Evolutionary conservation across 2,797 vertebrate genomes (phyloP), one percentile per base, ranked within the genome.

Genomic region (Paramormyrops hopkinsi): DNA sequence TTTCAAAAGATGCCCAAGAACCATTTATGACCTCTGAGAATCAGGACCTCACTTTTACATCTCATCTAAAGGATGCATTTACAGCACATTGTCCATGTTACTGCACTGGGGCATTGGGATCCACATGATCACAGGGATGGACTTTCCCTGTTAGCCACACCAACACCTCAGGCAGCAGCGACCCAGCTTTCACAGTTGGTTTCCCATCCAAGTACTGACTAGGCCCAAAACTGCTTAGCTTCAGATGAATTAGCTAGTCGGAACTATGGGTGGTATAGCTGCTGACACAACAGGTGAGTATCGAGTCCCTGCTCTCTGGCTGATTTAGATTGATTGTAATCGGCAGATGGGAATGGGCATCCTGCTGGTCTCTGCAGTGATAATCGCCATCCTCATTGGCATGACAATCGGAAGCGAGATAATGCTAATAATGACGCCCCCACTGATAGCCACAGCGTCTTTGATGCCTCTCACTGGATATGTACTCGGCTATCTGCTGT

Each of bases 391-490:
- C 87, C 91, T 97, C 65, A 93, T 94, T 3, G 92, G 83, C 62
- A 79, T 95, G 48, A 91, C n/a, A 0, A 51, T 96, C 86, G 96
- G 95, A 91, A 93, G 89, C 0, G 44, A 88, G 0, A 86, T 97
- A 46, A 91, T 91, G 92, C 90, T 91, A 9, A 22, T 96, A 88
- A 90, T 97, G 90, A 96, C 94, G 4, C 92, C 95, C 2, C 91
- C 93, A 9, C 90, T 97, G 65, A 65, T 97, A 88, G 73, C 88
- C 3, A 95, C 92, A 48, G 96, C 95, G 53, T 93, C 93, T 17
- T 90, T 98, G 89, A 96, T 98, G 97, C 97, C 97, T 14, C 89
- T 96, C 19, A 93, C 88, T 51, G 97, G 97, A 62, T 98, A 95
- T 88, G 91, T 91, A 3, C 88, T 97, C 88, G 97, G 97, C 90